These are phyloP conservation scores for Reticulitermes lucifugus DNA, from an alignment of 2,888 invertebrate species.

Conservation along the genomic window DNA sequence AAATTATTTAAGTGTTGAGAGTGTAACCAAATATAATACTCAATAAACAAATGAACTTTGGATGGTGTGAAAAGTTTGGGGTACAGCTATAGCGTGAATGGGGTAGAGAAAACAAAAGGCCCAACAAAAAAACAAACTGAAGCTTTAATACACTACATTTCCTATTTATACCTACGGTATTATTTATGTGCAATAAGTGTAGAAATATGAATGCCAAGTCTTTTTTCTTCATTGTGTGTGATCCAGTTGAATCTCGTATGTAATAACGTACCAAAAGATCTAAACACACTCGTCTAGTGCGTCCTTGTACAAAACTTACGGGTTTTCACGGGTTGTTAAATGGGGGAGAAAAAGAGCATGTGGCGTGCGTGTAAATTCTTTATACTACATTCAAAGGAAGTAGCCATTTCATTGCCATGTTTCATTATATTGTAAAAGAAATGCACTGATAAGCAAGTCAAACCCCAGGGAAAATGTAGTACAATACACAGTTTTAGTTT, in stretches of 20 bases:
- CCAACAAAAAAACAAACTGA: conserved; percentile 32
- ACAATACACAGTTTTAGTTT: not conserved
- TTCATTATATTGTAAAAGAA: not conserved
- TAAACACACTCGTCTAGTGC: conserved; percentile 20
- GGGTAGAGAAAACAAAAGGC: not conserved
- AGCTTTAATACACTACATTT: conserved; percentile 44
- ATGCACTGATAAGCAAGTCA: not conserved
- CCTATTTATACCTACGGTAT: conserved; percentile 44
- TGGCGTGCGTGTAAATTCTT: conserved; percentile 2
- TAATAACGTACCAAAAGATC: not conserved
- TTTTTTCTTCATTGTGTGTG: conserved; percentile 5
- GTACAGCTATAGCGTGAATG: conserved; percentile 42
- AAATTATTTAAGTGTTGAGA: not conserved
- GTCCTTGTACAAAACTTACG: conserved; percentile 46
- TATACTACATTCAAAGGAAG: not conserved
- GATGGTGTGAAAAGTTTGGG: conserved; percentile 45
- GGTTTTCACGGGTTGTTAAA: conserved; percentile 19
- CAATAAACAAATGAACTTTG: conserved; percentile 3
- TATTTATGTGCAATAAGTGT: conserved; percentile 46
- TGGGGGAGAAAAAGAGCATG: not conserved
- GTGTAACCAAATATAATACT: conserved; percentile 4
- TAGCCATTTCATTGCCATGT: not conserved
- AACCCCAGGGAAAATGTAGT: not conserved
- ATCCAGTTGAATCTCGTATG: conserved; percentile 33
- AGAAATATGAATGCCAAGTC: conserved; percentile 27